Evolutionary conservation across 2,113 vertebrate genomes (phyloP), one percentile per base, ranked within the genome.

Genomic region (Petromus typicus): DNA sequence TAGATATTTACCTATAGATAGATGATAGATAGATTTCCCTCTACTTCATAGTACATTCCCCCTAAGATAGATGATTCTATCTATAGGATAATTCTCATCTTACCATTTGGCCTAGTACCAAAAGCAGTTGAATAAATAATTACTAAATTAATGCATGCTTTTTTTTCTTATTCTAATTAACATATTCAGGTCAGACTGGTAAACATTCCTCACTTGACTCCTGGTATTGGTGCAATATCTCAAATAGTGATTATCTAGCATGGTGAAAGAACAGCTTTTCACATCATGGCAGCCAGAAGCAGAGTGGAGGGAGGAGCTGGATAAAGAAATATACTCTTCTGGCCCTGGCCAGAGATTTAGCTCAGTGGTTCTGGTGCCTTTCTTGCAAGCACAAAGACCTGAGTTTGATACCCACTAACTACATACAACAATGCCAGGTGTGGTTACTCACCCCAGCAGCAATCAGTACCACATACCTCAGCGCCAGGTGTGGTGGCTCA

Each of bases 81-180:
- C 18, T 67, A 37, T 6, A 90, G 37, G 76, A 73, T 61, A 5
- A 61, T 61, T 61, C 25, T 73, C 71, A 45, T 45, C 61, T 85
- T n/a, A 69, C 25, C 3, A 8, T 37, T 10, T 16, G 80, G 16
- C 18, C 13, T 69, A 23, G 27, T 61, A 93, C 30, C 87, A 91
- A 87, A 93, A 7, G 12, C 40, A 80, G 8, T 37, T n/a, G 13
- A 92, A 81, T 32, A 22, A 89, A 81, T 75, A 37, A 40, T 89
- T 93, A 27, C 66, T 89, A 80, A 94, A 61, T 57, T 67, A 89
- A 75, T 66, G 4, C 34, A 73, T 75, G 27, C 37, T 89, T 93
- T 56, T 61, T 76, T 81, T 81, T 76, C 43, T 75, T 63, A 43
- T 10, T 64, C 30, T 51, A 27, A 16, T 43, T 75, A 75, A 45